phyloP scores from a whole-genome alignment of 1,140 invertebrate species.

The Drosophila kepulauana region DNA sequence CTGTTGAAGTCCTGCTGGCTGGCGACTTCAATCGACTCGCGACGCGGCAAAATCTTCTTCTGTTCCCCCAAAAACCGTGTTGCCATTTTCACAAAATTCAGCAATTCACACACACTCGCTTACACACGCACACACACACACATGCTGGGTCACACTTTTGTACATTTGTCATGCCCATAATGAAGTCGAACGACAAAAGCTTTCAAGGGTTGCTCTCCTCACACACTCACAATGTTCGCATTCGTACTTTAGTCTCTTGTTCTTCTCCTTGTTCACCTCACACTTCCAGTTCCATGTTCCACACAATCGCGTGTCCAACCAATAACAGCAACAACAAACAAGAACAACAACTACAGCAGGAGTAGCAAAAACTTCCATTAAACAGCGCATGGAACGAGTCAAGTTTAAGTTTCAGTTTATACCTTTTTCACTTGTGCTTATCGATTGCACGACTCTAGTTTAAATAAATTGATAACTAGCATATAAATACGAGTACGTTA shows the following conservation, averaged over 20 bases:
- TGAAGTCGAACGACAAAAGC: constrained; percentile 70
- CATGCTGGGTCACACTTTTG: constrained; percentile 37
- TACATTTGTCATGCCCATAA: constrained; percentile 70
- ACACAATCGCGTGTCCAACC: constrained; percentile 49
- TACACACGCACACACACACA: constrained; percentile 21
- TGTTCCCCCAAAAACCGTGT: background rate
- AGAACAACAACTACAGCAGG: background rate
- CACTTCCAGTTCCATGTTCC: constrained; percentile 12
- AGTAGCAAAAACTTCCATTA: constrained; percentile 1
- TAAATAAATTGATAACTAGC: background rate
- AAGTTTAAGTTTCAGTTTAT: constrained; percentile 25
- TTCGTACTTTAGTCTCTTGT: background rate
- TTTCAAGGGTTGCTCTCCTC: constrained; percentile 40
- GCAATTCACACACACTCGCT: constrained; percentile 12
- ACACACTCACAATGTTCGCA: background rate
- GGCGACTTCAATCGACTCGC: constrained; percentile 57
- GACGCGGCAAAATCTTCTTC: background rate
- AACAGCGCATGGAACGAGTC: constrained; percentile 29
- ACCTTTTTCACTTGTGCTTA: constrained; percentile 1
- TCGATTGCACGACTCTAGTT: background rate
- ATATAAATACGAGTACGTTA: too few species aligned
- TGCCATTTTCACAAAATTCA: constrained; percentile 2
- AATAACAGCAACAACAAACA: constrained; percentile 11
- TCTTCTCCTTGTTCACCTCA: background rate
- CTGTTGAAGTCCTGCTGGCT: constrained; percentile 26